Evolutionary conservation across 2,797 vertebrate species (phyloP).

Genomic region (Hemitrygon akajei): DNA sequence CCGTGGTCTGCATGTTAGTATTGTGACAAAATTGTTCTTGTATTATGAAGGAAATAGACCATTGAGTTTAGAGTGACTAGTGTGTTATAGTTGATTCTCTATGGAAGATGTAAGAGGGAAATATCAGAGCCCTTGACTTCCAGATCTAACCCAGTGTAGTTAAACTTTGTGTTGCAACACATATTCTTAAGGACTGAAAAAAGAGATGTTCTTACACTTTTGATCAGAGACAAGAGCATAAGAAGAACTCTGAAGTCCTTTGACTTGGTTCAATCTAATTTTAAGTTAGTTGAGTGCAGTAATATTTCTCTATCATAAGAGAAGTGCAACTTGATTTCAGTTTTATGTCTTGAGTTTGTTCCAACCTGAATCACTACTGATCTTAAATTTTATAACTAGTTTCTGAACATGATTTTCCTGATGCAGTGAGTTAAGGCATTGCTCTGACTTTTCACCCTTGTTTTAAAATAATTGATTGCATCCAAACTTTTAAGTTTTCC

Average conservation of each 20-base stretch:
- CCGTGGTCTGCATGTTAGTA: neutral
- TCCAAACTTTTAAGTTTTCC: neutral
- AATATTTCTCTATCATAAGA: neutral
- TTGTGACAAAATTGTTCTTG: neutral
- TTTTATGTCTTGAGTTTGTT: neutral
- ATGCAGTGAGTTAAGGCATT: neutral
- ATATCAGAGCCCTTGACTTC: too few species aligned
- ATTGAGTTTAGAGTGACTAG: neutral
- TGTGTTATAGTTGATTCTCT: neutral
- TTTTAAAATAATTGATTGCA: neutral
- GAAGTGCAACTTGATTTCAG: neutral
- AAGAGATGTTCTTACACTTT: neutral
- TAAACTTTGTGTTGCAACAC: neutral
- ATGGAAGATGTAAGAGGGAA: neutral
- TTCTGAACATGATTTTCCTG: neutral
- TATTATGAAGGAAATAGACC: neutral
- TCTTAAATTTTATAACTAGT: neutral
- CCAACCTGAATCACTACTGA: neutral
- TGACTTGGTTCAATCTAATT: neutral
- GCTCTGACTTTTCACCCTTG: neutral
- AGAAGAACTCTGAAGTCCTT: neutral
- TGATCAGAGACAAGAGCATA: neutral
- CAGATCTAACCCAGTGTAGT: neutral
- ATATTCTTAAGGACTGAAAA: neutral
- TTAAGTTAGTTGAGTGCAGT: neutral